These are phyloP conservation scores for Nipponia nippon DNA, from an alignment of 2,113 vertebrate genomes.

Conservation along the genomic window DNA sequence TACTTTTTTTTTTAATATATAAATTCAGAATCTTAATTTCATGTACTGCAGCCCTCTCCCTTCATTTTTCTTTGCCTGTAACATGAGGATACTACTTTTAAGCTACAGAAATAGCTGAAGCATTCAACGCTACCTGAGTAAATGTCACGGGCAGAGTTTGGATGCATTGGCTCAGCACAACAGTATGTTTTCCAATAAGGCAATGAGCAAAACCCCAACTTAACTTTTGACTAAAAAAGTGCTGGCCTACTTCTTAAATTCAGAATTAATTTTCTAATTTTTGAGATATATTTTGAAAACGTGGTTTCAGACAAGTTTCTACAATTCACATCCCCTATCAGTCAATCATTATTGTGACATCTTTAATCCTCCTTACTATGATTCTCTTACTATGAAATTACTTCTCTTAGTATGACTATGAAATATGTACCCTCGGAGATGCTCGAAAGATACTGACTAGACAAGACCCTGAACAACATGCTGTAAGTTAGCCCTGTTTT, in stretches of 20 bases:
- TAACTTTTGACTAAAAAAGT: not conserved
- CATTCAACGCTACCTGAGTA: not conserved
- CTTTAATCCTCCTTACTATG: not conserved
- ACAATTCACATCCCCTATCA: not conserved
- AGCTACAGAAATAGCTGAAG: not conserved
- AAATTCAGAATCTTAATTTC: not conserved
- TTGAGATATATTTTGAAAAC: not conserved
- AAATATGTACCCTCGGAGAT: not conserved
- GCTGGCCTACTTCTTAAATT: not conserved
- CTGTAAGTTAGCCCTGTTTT: not conserved
- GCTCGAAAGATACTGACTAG: not conserved
- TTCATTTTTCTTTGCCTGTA: not conserved
- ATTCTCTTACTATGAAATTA: not conserved
- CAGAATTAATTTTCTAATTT: not conserved
- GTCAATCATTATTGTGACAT: not conserved
- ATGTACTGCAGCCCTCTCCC: not conserved
- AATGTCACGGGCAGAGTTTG: not conserved
- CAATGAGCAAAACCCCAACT: not conserved
- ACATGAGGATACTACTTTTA: not conserved
- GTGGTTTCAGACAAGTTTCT: not conserved
- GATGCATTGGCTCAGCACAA: not conserved
- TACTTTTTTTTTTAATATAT: not conserved
- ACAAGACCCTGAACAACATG: not conserved
- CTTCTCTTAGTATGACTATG: not conserved
- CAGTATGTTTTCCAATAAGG: not conserved